Evolutionary conservation across 2,797 vertebrate species (phyloP).

Genomic region (Odontamblyopus lacepedii): DNA sequence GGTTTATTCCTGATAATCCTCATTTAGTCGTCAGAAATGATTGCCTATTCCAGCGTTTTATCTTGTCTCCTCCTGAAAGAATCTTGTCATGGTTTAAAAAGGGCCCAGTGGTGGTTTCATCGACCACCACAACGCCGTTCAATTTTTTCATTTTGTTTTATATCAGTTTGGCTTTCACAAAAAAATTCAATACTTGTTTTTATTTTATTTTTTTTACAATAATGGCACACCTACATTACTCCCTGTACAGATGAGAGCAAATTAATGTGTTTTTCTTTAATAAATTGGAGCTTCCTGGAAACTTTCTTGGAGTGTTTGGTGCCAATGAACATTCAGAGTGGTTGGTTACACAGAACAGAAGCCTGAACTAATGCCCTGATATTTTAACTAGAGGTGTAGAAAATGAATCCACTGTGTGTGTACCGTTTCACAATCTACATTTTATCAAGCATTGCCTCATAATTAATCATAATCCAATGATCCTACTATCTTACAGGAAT

Average conservation of each 20-base stretch:
- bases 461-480: neutral
- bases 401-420: neutral
- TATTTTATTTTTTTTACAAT: neutral
- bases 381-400: neutral
- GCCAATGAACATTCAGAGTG: conserved; percentile 5
- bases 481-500: neutral
- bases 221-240: neutral
- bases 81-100: conserved; percentile 38
- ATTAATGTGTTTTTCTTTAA: conserved; percentile 14
- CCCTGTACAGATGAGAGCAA: neutral
- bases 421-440: neutral
- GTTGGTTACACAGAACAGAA: neutral
- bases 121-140: conserved; percentile 37
- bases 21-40: conserved; percentile 50
- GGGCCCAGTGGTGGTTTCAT: conserved; percentile 38
- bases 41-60: conserved; percentile 46
- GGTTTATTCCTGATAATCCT: conserved; percentile 64
- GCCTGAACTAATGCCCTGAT: neutral
- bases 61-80: conserved; percentile 44
- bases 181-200: conserved; percentile 12
- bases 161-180: conserved; percentile 27
- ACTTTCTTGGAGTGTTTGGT: conserved; percentile 5
- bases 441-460: neutral
- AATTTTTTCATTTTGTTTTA: conserved; percentile 39
- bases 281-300: conserved; percentile 4